Base-by-base conservation (phyloP, 2,797 vertebrate genomes). In the Sebastes matsubarae region DNA sequence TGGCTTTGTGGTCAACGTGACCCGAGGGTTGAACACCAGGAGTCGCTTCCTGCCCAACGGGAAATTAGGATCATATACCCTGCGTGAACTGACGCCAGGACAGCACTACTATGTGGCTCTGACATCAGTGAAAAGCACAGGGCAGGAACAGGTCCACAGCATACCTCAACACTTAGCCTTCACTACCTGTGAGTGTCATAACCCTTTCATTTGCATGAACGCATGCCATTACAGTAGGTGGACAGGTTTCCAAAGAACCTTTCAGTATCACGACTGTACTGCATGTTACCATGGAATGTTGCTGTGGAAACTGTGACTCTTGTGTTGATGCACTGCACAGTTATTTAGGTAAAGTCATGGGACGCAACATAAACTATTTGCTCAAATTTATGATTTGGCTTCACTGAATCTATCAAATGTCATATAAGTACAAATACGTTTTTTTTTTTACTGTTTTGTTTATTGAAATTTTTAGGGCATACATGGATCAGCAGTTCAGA, bases 1-100 rank as follows among this genome's bases (percentile, higher is more conserved):
- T 46, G 98, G 98, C 2, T 99, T 97, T 24, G 96, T 98, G 93
- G 97, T 99, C 89, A 99, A 99, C 0, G 95, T 99, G 91, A 99
- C 98, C 67, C 96, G 96, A 0, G 95, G 96, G 6, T 94, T 98
- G 92, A 98, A 94, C 10, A 95, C 96, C 63, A 97, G 97, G 89
- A 99, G 98, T 88, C 98, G 97, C 85, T 99, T 97, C 0, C 92
- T 99, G 78, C 97, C 98, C 65, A 97, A 94, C 0, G 97, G 97
- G 65, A 97, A 95, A 60, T 87, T 97, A 1, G 93, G 84, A 1
- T 94, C 96, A 3, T 98, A 99, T 81, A 97, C 95, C 0, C 93
- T 99, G 72, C 95, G 97, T 1, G 98, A 98, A 50, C 96, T 99
- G 87, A 94, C 91, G 16, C 97, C 98, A 0, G 96, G 96, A 3